phyloP scores from a whole-genome alignment of 2,888 invertebrate genomes.

The Andrena chrysosceles region DNA sequence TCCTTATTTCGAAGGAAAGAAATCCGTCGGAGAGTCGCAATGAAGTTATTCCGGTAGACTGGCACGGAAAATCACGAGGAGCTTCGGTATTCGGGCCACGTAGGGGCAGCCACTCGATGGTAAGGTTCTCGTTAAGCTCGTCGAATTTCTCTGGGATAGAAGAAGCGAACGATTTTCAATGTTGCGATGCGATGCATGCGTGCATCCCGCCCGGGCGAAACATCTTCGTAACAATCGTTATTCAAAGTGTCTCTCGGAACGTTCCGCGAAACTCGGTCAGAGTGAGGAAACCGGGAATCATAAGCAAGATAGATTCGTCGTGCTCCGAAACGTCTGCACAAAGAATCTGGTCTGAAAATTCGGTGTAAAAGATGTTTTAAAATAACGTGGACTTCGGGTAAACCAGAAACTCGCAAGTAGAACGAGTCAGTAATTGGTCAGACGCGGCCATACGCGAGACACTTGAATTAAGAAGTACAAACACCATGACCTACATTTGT shows the following conservation, averaged over 20 bases:
- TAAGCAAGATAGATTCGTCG: too few species aligned
- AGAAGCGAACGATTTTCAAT: slow-evolving; percentile 57
- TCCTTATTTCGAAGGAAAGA: neutral
- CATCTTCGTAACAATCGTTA: slow-evolving; percentile 45
- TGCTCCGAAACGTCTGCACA: neutral
- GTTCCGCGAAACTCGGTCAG: slow-evolving; percentile 11
- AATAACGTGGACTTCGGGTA: neutral
- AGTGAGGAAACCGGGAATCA: slow-evolving; percentile 6
- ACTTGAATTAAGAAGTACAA: neutral
- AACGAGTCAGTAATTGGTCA: neutral
- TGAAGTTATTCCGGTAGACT: slow-evolving; percentile 56
- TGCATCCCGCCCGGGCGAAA: slow-evolving; percentile 17
- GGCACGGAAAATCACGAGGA: slow-evolving; percentile 55
- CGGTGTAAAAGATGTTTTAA: neutral
- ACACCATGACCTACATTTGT: neutral
- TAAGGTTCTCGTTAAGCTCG: slow-evolving; percentile 62
- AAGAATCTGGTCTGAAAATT: neutral
- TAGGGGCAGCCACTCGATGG: slow-evolving; percentile 55
- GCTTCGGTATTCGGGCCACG: slow-evolving; percentile 56
- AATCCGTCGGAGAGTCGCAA: slow-evolving; percentile 46
- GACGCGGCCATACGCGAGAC: neutral
- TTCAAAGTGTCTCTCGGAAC: slow-evolving; percentile 35
- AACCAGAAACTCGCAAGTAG: neutral
- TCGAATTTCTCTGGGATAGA: slow-evolving; percentile 39
- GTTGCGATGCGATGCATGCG: slow-evolving; percentile 48